Evolutionary conservation across 2,888 invertebrate genomes (phyloP), one percentile per base, ranked within the genome.

Genomic region (Dysmachus trigonus): DNA sequence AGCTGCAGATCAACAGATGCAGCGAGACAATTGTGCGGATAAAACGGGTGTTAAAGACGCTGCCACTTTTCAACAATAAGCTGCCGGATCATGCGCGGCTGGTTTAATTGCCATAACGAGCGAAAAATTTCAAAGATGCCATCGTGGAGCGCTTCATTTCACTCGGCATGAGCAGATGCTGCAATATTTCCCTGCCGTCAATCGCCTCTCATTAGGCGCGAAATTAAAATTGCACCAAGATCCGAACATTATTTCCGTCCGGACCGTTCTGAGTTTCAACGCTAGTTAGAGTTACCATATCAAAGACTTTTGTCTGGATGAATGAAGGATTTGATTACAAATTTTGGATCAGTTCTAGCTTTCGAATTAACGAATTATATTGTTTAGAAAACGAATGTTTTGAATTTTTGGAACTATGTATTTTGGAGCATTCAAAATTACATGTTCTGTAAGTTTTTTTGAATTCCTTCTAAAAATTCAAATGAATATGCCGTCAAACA

Each of bases 121-220:
- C 33, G 53, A 35, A 85, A n/a, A 31, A 84, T 72, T 71, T 84
- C 84, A 71, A 51, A 85, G 51, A 85, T 85, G 31, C 85, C 74
- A 74, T 41, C 47, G 30, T 51, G 76, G 72, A 82, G 38, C 82
- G 82, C 85, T 33, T 85, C 74, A 74, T 85, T 74, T 35, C 27
- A 51, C 53, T 35, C 47, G 76, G 51, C 85, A 62, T 47, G 85
- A n/a, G 62, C 85, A 85, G 76, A 85, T 85, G 85, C 53, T 47
- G 74, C 51, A 62, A 53, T 47, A 85, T 85, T 62, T 73, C 35
- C 31, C 51, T 15, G 74, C 73, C 79, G 77, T 74, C 79, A 81
- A 79, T 85, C 79, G 74, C 74, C 85, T 51, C 79, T 86, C 86
- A 86, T 85, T 79, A 85, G 79, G 86, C 85, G 53, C 81, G 84